These are phyloP conservation scores for Tiphia femorata DNA, from an alignment of 2,888 invertebrate species.

Conservation along the genomic window DNA sequence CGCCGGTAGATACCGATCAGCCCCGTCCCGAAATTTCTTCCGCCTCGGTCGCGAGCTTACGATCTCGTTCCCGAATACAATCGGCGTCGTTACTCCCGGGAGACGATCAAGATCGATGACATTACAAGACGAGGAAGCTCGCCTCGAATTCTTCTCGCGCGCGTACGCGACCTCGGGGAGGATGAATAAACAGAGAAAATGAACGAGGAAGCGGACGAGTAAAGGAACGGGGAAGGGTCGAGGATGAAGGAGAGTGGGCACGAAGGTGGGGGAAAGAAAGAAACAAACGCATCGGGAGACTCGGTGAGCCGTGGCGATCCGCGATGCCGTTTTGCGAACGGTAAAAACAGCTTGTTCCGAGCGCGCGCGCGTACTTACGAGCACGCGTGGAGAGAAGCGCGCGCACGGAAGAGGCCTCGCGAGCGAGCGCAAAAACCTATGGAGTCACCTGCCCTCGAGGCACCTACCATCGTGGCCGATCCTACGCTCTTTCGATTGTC, in stretches of 20 bases:
- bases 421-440: constrained; percentile 20
- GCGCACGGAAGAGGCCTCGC: not conserved
- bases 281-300: not conserved
- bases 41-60: constrained; percentile 15
- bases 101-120: constrained; percentile 27
- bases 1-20: constrained; percentile 27
- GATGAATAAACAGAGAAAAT: too few species aligned
- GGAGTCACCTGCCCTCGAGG: constrained; percentile 32
- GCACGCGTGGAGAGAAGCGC: not conserved
- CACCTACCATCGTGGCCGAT: constrained; percentile 13
- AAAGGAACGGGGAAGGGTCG: too few species aligned
- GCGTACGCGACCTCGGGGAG: not conserved
- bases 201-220: too few species aligned
- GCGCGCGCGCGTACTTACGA: constrained; percentile 12
- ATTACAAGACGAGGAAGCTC: not conserved
- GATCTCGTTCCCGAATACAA: constrained; percentile 20
- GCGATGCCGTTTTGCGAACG: constrained; percentile 14
- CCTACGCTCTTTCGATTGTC: constrained; percentile 11
- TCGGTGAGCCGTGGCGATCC: too few species aligned
- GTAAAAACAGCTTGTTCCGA: constrained; percentile 20
- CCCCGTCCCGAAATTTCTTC: constrained; percentile 34
- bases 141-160: not conserved
- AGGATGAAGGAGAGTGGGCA: too few species aligned
- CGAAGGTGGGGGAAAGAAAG: too few species aligned
- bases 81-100: constrained; percentile 26